These are phyloP conservation scores for Platypus cylindrus DNA, from an alignment of 2,888 invertebrate genomes.

Conservation along the genomic window DNA sequence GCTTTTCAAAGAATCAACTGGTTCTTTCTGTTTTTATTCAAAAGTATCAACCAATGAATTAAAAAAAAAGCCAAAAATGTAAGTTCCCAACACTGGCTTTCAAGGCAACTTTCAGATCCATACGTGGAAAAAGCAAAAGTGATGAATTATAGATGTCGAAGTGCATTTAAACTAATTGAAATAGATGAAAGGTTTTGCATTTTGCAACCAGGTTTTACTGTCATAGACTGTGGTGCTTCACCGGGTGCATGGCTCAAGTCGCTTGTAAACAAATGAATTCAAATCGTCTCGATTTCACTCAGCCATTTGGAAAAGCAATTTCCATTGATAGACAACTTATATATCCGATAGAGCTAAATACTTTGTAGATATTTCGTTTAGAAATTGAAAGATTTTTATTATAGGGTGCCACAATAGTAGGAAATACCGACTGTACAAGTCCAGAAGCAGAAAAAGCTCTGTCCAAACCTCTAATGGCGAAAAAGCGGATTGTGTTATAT, in stretches of 20 bases:
- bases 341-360: conserved; percentile 54
- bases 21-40: too few relatives aligned
- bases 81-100: conserved; percentile 80
- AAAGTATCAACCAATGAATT: conserved; percentile 14
- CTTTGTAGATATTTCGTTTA: background rate
- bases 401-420: conserved; percentile 64
- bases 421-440: conserved; percentile 67
- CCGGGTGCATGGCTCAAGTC: conserved; percentile 95
- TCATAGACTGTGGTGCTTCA: conserved; percentile 88
- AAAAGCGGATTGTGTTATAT: conserved; percentile 66
- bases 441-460: conserved; percentile 53
- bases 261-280: conserved; percentile 63
- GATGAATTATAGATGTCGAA: conserved; percentile 76
- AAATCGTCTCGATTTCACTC: conserved; percentile 39
- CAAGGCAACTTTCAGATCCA: conserved; percentile 72
- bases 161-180: conserved; percentile 90
- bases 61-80: conserved; percentile 39
- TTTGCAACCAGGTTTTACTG: conserved; percentile 61
- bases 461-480: conserved; percentile 42
- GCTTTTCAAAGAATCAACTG: too few relatives aligned
- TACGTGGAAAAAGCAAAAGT: conserved; percentile 79
- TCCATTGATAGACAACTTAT: conserved; percentile 72
- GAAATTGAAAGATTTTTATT: conserved; percentile 14
- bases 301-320: conserved; percentile 56
- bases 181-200: conserved; percentile 73